phyloP scores from a whole-genome alignment of 2,113 vertebrate species.

The Ciconia maguari region DNA sequence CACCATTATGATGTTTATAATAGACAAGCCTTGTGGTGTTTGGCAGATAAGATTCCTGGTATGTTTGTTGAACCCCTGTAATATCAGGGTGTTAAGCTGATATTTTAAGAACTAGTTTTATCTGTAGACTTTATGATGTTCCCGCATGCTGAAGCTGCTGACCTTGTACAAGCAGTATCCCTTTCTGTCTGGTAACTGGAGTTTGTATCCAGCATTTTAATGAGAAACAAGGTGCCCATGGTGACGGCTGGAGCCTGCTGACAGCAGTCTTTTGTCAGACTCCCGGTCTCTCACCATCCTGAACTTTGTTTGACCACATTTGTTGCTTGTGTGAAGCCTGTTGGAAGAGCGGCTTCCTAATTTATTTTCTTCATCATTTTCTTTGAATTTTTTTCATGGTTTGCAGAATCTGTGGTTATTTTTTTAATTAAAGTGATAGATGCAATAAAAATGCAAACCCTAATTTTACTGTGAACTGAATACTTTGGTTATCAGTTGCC shows the following conservation, averaged over 20 bases:
- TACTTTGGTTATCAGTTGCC: not conserved
- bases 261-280: not conserved
- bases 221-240: not conserved
- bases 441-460: not conserved
- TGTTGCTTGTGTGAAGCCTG: not conserved
- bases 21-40: not conserved
- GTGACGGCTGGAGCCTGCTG: not conserved
- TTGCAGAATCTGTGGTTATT: not conserved
- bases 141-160: not conserved
- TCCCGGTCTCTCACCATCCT: not conserved
- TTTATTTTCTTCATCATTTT: not conserved
- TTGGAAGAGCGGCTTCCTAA: not conserved
- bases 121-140: not conserved
- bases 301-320: not conserved
- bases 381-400: not conserved
- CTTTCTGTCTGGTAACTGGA: not conserved
- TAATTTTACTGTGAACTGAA: not conserved
- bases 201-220: not conserved
- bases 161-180: not conserved
- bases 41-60: not conserved
- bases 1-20: not conserved
- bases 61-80: not conserved
- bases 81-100: not conserved
- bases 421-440: not conserved
- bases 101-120: not conserved